Base-by-base conservation (phyloP, 2,888 invertebrate species). In the Hemaris fuciformis region DNA sequence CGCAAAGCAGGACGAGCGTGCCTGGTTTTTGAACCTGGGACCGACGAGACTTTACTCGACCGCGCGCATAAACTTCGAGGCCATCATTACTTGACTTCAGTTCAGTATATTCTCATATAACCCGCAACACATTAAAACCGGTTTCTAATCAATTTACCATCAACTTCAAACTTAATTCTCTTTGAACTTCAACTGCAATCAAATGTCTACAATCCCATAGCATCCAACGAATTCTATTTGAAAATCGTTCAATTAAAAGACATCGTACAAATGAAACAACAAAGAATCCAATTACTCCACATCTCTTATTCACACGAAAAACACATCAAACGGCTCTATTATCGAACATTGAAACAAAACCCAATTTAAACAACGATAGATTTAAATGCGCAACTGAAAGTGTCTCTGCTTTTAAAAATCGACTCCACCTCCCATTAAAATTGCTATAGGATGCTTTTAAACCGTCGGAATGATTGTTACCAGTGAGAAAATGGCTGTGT, bases 401-500 rank as follows among this genome's bases (percentile, higher is more conserved):
- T 53, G 53, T 53, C 31, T 48, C 48, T 53, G 31, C 53, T 27
- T 31, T 38, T 53, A 27, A 53, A 48, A 53, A 53, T 53, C 27
- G 25, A 27, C 53, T 31, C 27, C 31, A 53, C 18, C 27, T 53
- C 7, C 53, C 4, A 27, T 53, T 53, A 53, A 53, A 53, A 53
- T 53, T 27, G 53, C 53, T 18, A 53, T 31, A 53, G 53, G 53
- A 10, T 18, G 53, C 31, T 53, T 53, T 53, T 3, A 53, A 31
- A 53, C 27, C 31, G 48, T 48, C 48, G 18, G 31, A 53, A 53
- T 53, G 53, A 53, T 53, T 53, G 53, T 53, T 53, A 27, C 53
- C 53, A 53, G 18, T 53, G 53, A 53, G 53, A 53, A 53, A 53
- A 27, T 31, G 53, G 53, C 4, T 18, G 31, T 53, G 53, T 53